Conservation (phyloP, 2,113 vertebrate genomes). For the Laterallus jamaicensis region DNA sequence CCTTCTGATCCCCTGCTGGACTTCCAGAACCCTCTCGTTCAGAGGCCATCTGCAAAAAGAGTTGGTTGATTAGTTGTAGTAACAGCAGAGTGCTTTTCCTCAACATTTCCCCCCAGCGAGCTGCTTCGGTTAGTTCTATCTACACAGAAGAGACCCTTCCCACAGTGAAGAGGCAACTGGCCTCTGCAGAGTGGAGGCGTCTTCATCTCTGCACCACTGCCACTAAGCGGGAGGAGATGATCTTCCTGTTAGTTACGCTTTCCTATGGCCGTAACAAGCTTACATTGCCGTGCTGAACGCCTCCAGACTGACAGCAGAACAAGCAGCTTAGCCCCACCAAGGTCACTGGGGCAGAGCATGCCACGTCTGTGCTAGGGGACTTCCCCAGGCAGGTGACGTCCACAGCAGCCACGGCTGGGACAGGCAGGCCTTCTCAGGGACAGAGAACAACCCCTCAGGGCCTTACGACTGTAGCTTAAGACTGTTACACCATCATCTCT, state of each 20-base stretch:
- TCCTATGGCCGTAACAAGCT: neutral
- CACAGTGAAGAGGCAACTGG: rapidly evolving
- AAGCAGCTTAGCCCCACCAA: neutral
- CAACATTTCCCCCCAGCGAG: neutral
- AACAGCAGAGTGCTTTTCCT: neutral
- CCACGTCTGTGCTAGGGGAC: neutral
- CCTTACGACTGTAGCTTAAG: neutral
- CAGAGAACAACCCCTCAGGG: rapidly evolving
- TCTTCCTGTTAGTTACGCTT: neutral
- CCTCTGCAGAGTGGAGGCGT: neutral
- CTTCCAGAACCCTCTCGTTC: slow-evolving; percentile 86
- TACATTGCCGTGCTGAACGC: rapidly evolving
- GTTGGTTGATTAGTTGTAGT: neutral
- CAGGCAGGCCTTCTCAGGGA: neutral
- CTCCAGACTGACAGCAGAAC: neutral
- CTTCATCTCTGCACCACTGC: neutral
- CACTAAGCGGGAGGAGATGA: neutral
- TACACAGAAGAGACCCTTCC: neutral
- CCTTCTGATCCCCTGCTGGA: slow-evolving; percentile 82
- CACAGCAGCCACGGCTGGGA: neutral
- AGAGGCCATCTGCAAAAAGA: slow-evolving; percentile 90
- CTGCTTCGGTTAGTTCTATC: neutral
- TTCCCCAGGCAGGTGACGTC: neutral
- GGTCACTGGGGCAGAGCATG: neutral
- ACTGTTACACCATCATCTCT: neutral